Evolutionary conservation across 2,888 invertebrate species (phyloP), one percentile per base, ranked within the genome.

Genomic region (Chloroclysta siterata): DNA sequence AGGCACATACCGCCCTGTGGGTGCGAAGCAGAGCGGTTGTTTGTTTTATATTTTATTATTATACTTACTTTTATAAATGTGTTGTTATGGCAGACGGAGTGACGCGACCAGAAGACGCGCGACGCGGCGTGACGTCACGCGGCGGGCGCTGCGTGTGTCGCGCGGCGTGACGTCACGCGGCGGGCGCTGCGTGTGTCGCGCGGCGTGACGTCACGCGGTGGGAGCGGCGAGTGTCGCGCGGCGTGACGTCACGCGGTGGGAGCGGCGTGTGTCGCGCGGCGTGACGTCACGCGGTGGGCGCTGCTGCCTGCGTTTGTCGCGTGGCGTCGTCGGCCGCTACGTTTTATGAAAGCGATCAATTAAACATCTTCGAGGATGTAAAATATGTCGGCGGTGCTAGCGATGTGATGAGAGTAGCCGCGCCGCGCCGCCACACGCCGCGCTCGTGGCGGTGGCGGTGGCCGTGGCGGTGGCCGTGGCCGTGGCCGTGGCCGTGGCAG

Each of bases 311-410:
- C n/a, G n/a, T n/a, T 22, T 1, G 22, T 22, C 52, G 77, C 71
- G 73, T 66, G 69, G 68, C 68, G 60, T 2, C 28, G 39, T 36
- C 41, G 44, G 54, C 17, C 50, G 54, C 51, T 36, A 28, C 53
- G 46, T n/a, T 17, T 42, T 72, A 60, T 65, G 65, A 51, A 72
- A 44, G 70, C 63, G 71, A 69, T 66, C 64, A 60, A 65, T 63
- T 62, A 61, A 62, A 65, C 78, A 78, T 77, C 78, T 75, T 70
- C 68, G 73, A 75, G 82, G 81, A 83, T 80, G 77, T 72, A 82
- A 82, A 83, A 79, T 73, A 70, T 73, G 75, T 79, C 72, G 79
- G 79, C 78, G 84, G 84, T 84, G 83, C 84, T 84, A 81, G 60
- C 14, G 29, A 14, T 72, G 75, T 73, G 50, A 29, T 50, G 29